Evolutionary conservation across 1,140 invertebrate species (phyloP).

Genomic region (Berghia stephanieae): DNA sequence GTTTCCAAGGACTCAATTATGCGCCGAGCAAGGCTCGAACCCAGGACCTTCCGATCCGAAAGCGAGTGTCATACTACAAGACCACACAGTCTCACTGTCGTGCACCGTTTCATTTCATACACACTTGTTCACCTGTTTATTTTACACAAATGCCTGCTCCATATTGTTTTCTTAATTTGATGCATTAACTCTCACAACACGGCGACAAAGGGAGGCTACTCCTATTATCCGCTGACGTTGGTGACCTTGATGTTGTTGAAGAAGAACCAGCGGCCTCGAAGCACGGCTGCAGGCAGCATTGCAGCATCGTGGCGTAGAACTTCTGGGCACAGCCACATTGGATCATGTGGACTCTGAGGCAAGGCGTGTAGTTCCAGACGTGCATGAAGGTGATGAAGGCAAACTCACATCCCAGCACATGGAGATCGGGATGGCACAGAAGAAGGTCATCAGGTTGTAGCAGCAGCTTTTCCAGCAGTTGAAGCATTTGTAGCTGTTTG

Average conservation of each 20-base stretch:
- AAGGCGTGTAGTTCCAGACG: conserved; percentile 64
- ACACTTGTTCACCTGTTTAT: no score
- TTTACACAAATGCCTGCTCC: no score
- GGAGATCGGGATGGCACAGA: conserved; percentile 76
- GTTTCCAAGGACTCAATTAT: no score
- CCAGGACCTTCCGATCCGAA: no score
- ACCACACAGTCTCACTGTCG: no score
- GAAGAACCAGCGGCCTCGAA: conserved; percentile 74
- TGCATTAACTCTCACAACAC: not conserved
- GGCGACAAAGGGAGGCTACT: not conserved
- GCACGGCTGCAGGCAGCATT: conserved; percentile 73
- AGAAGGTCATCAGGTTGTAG: conserved; percentile 75
- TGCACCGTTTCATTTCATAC: no score
- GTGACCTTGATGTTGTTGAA: conserved; percentile 74
- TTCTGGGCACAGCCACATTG: conserved; percentile 73
- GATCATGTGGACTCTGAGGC: conserved; percentile 64
- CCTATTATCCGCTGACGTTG: conserved; percentile 1
- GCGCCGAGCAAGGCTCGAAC: no score
- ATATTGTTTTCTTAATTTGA: no score
- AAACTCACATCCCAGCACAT: conserved; percentile 75
- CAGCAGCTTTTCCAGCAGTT: conserved; percentile 75
- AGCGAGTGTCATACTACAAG: no score
- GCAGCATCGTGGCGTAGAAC: conserved; percentile 70
- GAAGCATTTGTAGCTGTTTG: conserved; percentile 76
- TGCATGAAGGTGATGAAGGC: conserved; percentile 76